These are phyloP conservation scores for Automeris io DNA, from an alignment of 2,888 invertebrate species.

Conservation along the genomic window DNA sequence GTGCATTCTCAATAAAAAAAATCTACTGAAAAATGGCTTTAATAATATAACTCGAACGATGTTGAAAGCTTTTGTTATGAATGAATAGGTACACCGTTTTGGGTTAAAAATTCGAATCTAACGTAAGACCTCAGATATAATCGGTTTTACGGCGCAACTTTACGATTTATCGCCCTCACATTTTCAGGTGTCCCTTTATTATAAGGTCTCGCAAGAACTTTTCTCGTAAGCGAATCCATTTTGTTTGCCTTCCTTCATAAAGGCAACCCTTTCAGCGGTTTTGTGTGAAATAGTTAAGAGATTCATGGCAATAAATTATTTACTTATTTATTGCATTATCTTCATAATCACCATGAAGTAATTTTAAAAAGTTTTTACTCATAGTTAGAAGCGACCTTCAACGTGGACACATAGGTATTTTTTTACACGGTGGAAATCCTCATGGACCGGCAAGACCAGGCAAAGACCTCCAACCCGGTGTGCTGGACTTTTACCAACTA, in stretches of 20 bases:
- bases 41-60: background rate
- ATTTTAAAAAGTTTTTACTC: no score
- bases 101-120: constrained; percentile 5
- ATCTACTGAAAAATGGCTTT: background rate
- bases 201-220: constrained; percentile 9
- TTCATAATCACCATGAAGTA: no score
- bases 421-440: no score
- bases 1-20: no score
- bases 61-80: constrained; percentile 1
- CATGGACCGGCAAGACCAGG: no score
- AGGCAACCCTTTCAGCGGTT: background rate
- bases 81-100: constrained; percentile 2
- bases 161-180: constrained; percentile 27
- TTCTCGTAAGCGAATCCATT: constrained; percentile 7
- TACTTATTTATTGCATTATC: background rate
- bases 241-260: constrained; percentile 4
- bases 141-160: constrained; percentile 29
- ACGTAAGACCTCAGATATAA: constrained; percentile 22
- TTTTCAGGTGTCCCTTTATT: constrained; percentile 22
- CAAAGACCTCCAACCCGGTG: no score
- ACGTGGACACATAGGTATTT: no score
- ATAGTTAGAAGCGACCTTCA: no score
- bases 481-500: no score
- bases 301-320: background rate
- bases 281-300: background rate